Percentiles rank a stretch among this genome's conserved stretches.
Evolutionary conservation across 2,797 vertebrate genomes (phyloP).

Genomic region (Craterocephalus amniculus): DNA sequence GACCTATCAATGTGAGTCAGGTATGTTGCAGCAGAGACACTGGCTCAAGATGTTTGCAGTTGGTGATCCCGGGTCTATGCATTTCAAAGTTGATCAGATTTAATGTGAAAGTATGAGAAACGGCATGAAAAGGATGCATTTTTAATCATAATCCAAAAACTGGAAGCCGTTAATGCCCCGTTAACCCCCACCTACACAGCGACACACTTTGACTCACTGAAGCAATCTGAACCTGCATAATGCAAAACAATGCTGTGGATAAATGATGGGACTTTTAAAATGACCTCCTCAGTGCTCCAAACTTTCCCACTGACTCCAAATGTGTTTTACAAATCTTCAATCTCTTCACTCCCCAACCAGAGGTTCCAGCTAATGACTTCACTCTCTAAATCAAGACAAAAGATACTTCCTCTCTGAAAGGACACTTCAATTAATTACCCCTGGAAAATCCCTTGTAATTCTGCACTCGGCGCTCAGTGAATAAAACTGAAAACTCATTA

Average conservation of each 20-base stretch:
- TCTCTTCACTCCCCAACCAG: conserved; percentile 35
- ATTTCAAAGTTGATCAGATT: not conserved
- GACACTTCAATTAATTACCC: conserved; percentile 80
- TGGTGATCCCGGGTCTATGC: too few species aligned
- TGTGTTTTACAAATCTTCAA: conserved; percentile 48
- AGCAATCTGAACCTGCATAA: too few species aligned
- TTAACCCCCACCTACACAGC: too few species aligned
- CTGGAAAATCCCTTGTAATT: conserved; percentile 74
- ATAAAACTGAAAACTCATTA: conserved; percentile 81
- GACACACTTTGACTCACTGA: too few species aligned
- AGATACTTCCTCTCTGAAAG: conserved; percentile 70
- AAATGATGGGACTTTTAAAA: conserved; percentile 5
- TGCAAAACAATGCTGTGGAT: not conserved
- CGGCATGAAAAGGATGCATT: not conserved
- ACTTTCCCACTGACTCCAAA: conserved; percentile 24
- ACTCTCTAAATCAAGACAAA: conserved; percentile 75
- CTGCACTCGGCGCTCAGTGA: conserved; percentile 69
- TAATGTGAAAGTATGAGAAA: not conserved
- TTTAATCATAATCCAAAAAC: too few species aligned
- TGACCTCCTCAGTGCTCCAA: conserved; percentile 29
- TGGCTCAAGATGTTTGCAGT: too few species aligned
- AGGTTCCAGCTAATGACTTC: conserved; percentile 64
- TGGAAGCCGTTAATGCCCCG: too few species aligned
- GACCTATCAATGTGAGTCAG: too few species aligned
- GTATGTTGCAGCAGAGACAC: too few species aligned